Conservation (phyloP, 1,140 invertebrate genomes). For the Drosophila ohnishii region DNA sequence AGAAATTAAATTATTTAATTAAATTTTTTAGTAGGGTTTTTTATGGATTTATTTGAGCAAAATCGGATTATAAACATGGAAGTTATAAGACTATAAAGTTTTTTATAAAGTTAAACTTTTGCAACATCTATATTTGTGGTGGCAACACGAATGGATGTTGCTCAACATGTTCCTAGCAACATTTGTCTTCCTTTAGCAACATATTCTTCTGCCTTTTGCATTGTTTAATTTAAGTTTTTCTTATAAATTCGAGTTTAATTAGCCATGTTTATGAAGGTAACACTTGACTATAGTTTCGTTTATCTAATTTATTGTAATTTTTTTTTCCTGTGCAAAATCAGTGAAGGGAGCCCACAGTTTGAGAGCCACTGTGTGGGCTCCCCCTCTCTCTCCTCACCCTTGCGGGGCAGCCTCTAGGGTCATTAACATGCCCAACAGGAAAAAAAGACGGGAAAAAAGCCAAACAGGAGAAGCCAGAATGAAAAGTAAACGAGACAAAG, state of each 20-base stretch:
- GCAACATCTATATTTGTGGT: background rate
- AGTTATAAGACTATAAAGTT: background rate
- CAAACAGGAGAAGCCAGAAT: slow-evolving; percentile 43
- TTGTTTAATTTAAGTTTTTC: background rate
- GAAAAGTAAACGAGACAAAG: slow-evolving; percentile 66
- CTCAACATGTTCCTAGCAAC: background rate
- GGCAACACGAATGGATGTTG: background rate
- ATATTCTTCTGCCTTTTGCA: background rate
- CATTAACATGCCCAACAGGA: slow-evolving; percentile 72
- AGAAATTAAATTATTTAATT: background rate
- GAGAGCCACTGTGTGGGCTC: slow-evolving; percentile 44
- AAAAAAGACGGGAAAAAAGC: slow-evolving; percentile 29
- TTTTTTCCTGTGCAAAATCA: slow-evolving; percentile 16
- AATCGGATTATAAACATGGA: background rate
- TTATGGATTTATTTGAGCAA: background rate
- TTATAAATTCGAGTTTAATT: too few relatives aligned
- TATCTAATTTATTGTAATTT: background rate
- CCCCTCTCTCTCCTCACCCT: slow-evolving; percentile 9
- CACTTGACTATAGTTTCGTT: too few relatives aligned
- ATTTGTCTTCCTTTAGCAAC: background rate
- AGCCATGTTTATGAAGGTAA: too few relatives aligned
- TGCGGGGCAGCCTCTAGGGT: slow-evolving; percentile 71
- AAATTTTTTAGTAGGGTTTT: background rate
- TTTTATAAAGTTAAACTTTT: background rate
- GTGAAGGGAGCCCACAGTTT: slow-evolving; percentile 55